These are phyloP conservation scores for Corythaixoides concolor DNA, from an alignment of 2,113 vertebrate genomes.

Conservation along the genomic window DNA sequence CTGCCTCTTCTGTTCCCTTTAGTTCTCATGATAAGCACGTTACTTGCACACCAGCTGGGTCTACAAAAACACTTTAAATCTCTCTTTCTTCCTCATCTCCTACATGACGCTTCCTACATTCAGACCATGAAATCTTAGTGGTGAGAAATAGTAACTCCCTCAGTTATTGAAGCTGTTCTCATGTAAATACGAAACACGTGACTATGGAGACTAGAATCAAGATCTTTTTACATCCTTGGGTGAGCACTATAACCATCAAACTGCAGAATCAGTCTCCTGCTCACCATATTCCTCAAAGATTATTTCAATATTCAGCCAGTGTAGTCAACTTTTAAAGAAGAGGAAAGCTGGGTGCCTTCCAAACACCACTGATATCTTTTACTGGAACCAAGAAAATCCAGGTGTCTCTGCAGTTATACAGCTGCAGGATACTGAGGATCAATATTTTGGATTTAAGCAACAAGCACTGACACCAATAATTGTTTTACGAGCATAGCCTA, in stretches of 20 bases:
- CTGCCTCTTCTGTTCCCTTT: neutral
- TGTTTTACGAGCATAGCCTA: neutral
- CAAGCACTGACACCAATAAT: neutral
- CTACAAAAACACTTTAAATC: neutral
- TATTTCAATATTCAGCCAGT: neutral
- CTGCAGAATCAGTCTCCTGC: neutral
- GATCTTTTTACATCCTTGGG: neutral
- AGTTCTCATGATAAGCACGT: neutral
- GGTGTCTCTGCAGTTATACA: neutral
- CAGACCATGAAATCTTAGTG: neutral
- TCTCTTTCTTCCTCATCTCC: neutral
- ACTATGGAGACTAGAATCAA: neutral
- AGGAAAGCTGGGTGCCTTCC: neutral
- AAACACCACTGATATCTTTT: neutral
- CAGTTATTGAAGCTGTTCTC: neutral
- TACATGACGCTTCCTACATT: neutral
- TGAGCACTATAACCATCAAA: neutral
- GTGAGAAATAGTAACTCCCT: neutral
- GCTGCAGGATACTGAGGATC: neutral
- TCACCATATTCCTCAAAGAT: neutral
- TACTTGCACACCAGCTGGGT: neutral
- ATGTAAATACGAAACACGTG: neutral
- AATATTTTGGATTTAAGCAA: neutral
- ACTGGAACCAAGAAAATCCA: neutral
- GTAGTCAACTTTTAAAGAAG: neutral